Evolutionary conservation across 2,888 invertebrate genomes (phyloP).

Genomic region (Philaethria dido): DNA sequence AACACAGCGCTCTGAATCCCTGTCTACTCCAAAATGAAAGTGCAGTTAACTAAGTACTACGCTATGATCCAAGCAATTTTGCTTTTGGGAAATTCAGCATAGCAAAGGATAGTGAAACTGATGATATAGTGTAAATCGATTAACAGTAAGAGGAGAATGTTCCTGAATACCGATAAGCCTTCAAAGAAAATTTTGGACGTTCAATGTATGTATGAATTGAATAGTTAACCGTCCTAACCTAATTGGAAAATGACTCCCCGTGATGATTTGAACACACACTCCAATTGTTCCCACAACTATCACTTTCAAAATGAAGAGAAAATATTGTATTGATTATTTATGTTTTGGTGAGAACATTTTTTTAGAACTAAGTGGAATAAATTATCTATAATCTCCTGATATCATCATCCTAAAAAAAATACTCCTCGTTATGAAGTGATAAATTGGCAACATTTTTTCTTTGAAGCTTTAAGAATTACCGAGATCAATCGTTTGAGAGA

Average conservation of each 20-base stretch:
- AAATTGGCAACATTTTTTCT: conserved; percentile 75
- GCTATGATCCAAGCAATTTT: conserved; percentile 64
- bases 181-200: neutral
- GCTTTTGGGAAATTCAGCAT: conserved; percentile 65
- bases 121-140: conserved; percentile 68
- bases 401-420: conserved; percentile 34
- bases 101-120: conserved; percentile 58
- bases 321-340: neutral
- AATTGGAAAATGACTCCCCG: neutral
- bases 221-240: too few species aligned
- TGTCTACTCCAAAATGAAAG: conserved; percentile 54
- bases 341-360: neutral
- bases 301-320: neutral
- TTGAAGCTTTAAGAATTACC: conserved; percentile 73
- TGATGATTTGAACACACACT: too few species aligned
- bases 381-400: conserved; percentile 11
- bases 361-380: neutral
- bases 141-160: conserved; percentile 55
- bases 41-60: conserved; percentile 49
- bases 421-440: conserved; percentile 73
- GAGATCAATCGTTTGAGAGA: conserved; percentile 77
- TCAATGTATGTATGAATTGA: neutral
- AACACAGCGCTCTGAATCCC: conserved; percentile 55
- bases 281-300: too few species aligned
- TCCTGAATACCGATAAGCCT: conserved; percentile 51